Evolutionary conservation across 2,888 invertebrate species (phyloP).

Genomic region (Rhopalosiphum nymphaeae): DNA sequence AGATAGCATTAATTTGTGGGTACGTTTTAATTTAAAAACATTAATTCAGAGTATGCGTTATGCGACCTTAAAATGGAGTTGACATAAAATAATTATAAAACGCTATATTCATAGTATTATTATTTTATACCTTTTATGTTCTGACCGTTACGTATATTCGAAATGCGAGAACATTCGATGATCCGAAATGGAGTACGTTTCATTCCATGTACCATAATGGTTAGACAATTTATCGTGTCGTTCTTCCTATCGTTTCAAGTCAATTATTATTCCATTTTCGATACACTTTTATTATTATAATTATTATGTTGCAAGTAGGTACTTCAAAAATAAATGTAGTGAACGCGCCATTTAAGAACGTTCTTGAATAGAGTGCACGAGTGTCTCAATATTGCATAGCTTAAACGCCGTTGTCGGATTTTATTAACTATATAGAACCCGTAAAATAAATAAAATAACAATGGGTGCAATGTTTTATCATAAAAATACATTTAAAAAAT

Average conservation of each 20-base stretch:
- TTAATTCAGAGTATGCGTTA: too few species aligned
- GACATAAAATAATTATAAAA: too few species aligned
- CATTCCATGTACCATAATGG: too few species aligned
- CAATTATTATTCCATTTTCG: slow-evolving; percentile 4
- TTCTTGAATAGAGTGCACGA: neutral
- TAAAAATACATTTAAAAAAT: neutral
- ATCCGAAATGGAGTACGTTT: neutral
- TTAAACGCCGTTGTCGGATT: slow-evolving; percentile 5
- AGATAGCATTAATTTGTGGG: too few species aligned
- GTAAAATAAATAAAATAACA: neutral
- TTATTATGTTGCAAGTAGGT: neutral
- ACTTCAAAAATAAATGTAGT: neutral
- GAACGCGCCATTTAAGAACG: neutral
- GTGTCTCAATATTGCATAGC: slow-evolving; percentile 41
- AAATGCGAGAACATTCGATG: neutral
- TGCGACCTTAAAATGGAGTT: too few species aligned
- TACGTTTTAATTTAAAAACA: too few species aligned
- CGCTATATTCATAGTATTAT: neutral
- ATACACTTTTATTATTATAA: neutral
- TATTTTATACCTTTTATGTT: neutral
- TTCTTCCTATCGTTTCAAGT: neutral
- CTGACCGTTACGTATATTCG: neutral
- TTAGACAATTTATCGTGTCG: too few species aligned
- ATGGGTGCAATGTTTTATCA: too few species aligned
- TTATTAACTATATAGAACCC: neutral